Base-by-base conservation (phyloP, 2,797 vertebrate genomes). In the Lagocephalus sceleratus region DNA sequence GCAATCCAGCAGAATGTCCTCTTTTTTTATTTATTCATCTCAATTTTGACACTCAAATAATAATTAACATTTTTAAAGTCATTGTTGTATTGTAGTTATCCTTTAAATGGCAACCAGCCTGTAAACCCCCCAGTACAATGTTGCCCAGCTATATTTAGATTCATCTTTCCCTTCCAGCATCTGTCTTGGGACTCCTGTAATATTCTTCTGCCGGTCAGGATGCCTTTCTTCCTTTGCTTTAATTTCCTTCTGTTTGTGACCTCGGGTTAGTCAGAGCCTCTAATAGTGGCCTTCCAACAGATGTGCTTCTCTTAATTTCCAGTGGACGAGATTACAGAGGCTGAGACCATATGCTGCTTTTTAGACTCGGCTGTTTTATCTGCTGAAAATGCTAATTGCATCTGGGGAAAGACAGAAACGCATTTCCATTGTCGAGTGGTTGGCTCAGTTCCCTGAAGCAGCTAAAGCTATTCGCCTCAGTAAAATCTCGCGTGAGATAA, bases 251-350 rank as follows among this genome's bases (percentile, higher is more conserved):
- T 49, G 40, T 56, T 35, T 73, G 51, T 76, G 66, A 66, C 58
- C 60, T 44, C 49, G 63, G 51, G 59, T 60, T 59, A 63, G 48
- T 57, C 47, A 47, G 56, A 52, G 73, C 63, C 57, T 73, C 71
- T 49, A 68, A 68, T 70, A 73, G 80, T 52, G 62, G 65, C 71
- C 54, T 46, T 12, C 32, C 54, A 76, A 59, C 82, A 83, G 71
- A 80, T 85, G 78, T 73, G 63, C 65, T 48, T 47, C 50, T 71
- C 58, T 75, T 78, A 72, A 51, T 75, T 75, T 81, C 57, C 70
- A 66, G 39, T 75, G 65, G 62, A 71, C 63, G 59, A 61, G 73
- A 76, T 87, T 83, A 78, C 47, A 63, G 41, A 16, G 60, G 66
- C 63, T 38, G 11, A 52, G 48, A 56, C 68, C 72, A 68, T 80